Percentiles rank a stretch among this genome's conserved stretches.
Conservation (phyloP, 64 coral and sea anemone genomes). For the Montipora capricornis region DNA sequence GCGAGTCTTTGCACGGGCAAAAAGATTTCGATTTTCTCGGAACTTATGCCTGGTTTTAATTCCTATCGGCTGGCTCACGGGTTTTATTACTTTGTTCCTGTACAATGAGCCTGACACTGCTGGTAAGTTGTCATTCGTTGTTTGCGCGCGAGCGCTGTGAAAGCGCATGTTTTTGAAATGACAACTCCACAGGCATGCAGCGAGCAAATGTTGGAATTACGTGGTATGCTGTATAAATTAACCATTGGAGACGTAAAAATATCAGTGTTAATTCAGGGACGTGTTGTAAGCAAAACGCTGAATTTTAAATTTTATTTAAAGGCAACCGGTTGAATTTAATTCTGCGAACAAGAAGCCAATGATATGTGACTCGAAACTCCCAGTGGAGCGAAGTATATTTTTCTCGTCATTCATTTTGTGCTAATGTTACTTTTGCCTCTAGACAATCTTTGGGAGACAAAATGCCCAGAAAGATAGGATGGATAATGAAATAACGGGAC, state of each 20-base stretch:
- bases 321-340: too few species aligned
- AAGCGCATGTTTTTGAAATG: background rate
- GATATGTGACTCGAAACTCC: background rate
- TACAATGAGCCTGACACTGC: slow-evolving; percentile 31
- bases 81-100: background rate
- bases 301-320: too few species aligned
- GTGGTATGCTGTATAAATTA: background rate
- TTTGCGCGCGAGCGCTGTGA: background rate
- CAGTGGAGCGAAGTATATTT: background rate
- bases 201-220: slow-evolving; percentile 34
- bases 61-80: slow-evolving; percentile 13
- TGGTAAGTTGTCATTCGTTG: slow-evolving; percentile 14
- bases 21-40: slow-evolving; percentile 14
- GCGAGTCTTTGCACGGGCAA: slow-evolving; percentile 8
- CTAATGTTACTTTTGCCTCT: background rate
- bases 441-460: slow-evolving; percentile 16
- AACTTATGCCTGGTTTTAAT: slow-evolving; percentile 26
- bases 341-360: background rate
- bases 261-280: background rate
- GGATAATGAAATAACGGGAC: background rate
- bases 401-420: background rate
- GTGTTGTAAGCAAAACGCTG: background rate
- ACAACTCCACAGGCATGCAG: slow-evolving; percentile 27
- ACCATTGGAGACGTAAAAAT: slow-evolving; percentile 10
- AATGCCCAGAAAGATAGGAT: background rate